Percentiles rank a stretch among this genome's conserved stretches.
phyloP scores from a whole-genome alignment of 1,140 invertebrate species.

The Heliconius hermathena region DNA sequence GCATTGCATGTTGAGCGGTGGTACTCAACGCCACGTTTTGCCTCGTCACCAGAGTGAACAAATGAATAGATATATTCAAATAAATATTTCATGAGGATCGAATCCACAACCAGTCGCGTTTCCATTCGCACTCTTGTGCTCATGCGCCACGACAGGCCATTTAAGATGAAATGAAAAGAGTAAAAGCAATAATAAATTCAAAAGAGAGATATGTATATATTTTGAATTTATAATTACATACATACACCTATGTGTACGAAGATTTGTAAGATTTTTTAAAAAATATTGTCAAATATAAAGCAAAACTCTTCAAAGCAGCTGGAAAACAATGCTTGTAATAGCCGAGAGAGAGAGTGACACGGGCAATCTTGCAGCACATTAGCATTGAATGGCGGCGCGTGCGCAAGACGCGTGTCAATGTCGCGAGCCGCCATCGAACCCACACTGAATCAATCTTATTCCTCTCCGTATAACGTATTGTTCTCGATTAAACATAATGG shows the following conservation, averaged over 20 bases:
- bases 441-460: slow-evolving; percentile 64
- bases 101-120: too few species aligned
- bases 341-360: slow-evolving; percentile 66
- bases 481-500: slow-evolving; percentile 68
- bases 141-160: too few species aligned
- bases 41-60: too few species aligned
- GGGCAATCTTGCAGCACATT: slow-evolving; percentile 70
- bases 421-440: slow-evolving; percentile 63
- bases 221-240: not conserved
- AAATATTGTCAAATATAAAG: not conserved
- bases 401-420: slow-evolving; percentile 64
- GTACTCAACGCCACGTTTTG: too few species aligned
- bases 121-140: too few species aligned
- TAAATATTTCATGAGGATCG: too few species aligned
- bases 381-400: slow-evolving; percentile 76
- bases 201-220: too few species aligned
- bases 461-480: slow-evolving; percentile 54
- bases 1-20: too few species aligned
- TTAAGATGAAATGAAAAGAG: too few species aligned
- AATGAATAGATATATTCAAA: too few species aligned
- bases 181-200: too few species aligned
- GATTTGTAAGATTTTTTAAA: not conserved
- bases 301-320: slow-evolving; percentile 47
- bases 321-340: slow-evolving; percentile 61
- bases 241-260: not conserved